These are phyloP conservation scores for Psilopsiagon aymara DNA, from an alignment of 2,113 vertebrate species.

Conservation along the genomic window DNA sequence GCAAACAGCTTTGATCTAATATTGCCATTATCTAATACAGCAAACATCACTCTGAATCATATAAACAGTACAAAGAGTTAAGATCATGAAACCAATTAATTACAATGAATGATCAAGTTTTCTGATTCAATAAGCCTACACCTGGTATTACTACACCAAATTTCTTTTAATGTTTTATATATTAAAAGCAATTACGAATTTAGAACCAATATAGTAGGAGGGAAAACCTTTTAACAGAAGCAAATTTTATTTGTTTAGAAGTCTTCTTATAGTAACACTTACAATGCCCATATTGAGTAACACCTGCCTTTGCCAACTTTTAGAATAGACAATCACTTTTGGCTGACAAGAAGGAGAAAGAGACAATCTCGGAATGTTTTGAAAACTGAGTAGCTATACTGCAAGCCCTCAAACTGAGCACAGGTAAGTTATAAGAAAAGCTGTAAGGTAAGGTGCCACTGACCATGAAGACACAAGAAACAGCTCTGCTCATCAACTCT, in stretches of 20 bases:
- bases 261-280: background rate
- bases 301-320: background rate
- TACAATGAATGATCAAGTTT: conserved; percentile 9
- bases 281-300: background rate
- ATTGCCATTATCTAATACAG: conserved; percentile 1
- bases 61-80: background rate
- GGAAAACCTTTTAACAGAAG: background rate
- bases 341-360: background rate
- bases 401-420: background rate
- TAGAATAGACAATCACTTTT: background rate
- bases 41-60: background rate
- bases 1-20: conserved; percentile 12
- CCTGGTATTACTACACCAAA: conserved; percentile 8
- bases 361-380: background rate
- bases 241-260: background rate
- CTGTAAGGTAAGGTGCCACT: background rate
- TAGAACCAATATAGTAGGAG: background rate
- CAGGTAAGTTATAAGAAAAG: background rate
- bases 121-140: conserved; percentile 30
- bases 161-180: conserved; percentile 8
- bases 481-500: background rate
- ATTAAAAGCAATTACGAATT: conserved; percentile 33
- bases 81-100: conserved; percentile 31
- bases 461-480: background rate
- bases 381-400: background rate